Percentiles rank a stretch among this genome's conserved stretches.
Evolutionary conservation across 2,113 vertebrate genomes (phyloP).

Genomic region (Rhinogobius similis): DNA sequence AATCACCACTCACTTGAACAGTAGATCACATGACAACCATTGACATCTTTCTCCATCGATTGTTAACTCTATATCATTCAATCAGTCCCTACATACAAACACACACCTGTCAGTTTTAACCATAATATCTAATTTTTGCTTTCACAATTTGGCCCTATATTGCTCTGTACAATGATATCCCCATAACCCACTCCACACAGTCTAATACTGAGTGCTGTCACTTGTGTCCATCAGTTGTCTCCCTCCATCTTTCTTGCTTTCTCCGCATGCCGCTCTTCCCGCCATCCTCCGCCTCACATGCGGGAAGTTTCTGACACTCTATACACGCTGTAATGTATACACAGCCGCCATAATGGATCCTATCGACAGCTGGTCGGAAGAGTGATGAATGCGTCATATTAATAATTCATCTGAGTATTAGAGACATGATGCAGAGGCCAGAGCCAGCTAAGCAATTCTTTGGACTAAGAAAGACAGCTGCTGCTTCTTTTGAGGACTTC

Average conservation of each 20-base stretch:
- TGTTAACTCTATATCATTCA: background rate
- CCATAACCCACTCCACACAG: background rate
- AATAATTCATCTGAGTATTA: slow-evolving; percentile 72
- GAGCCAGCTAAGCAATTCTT: slow-evolving; percentile 46
- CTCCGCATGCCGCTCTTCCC: slow-evolving; percentile 57
- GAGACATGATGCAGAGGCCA: slow-evolving; percentile 41
- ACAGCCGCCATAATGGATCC: slow-evolving; percentile 63
- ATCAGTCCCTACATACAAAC: background rate
- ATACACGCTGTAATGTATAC: slow-evolving; percentile 79
- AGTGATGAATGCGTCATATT: slow-evolving; percentile 68
- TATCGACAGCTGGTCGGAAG: slow-evolving; percentile 69
- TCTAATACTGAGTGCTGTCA: slow-evolving; percentile 41
- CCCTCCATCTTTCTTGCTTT: slow-evolving; percentile 20
- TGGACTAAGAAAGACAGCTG: background rate
- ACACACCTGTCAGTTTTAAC: background rate
- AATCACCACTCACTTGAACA: background rate
- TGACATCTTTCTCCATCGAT: background rate
- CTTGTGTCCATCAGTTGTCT: slow-evolving; percentile 41
- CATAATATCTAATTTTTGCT: background rate
- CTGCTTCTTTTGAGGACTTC: background rate
- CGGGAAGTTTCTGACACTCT: slow-evolving; percentile 76
- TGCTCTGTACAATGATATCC: background rate
- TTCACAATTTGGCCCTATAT: background rate
- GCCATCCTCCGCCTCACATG: slow-evolving; percentile 49
- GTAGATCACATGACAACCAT: background rate